These are phyloP conservation scores for Aegithalos caudatus DNA, from an alignment of 2,113 vertebrate species.

Conservation along the genomic window DNA sequence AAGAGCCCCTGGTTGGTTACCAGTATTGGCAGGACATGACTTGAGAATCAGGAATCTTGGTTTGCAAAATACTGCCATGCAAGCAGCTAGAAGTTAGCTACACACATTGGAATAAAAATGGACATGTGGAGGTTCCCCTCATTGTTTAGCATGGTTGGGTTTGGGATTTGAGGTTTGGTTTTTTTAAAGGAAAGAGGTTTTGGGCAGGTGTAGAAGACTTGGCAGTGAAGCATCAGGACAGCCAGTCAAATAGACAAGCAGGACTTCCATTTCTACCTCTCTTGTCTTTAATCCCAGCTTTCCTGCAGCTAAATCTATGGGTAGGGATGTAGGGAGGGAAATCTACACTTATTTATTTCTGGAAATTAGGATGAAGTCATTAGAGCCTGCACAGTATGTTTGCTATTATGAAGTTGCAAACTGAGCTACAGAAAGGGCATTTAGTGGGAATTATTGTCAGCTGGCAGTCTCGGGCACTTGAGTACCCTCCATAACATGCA, in stretches of 20 bases:
- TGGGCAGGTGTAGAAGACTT: not conserved
- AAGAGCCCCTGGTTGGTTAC: not conserved
- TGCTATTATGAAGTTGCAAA: conserved; percentile 20
- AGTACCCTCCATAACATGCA: conserved; percentile 51
- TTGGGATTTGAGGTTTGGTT: not conserved
- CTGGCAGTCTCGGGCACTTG: conserved; percentile 49
- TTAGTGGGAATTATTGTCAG: conserved; percentile 48
- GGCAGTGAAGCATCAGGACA: not conserved
- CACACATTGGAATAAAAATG: not conserved
- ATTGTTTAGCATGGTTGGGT: not conserved
- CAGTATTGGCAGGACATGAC: not conserved
- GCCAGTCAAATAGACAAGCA: not conserved
- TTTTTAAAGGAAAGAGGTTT: not conserved
- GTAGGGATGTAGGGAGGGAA: not conserved
- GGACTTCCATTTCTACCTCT: not conserved
- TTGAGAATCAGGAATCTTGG: not conserved
- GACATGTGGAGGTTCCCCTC: not conserved
- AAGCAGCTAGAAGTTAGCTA: not conserved
- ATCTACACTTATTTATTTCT: not conserved
- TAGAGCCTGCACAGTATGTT: not conserved
- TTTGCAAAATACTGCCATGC: not conserved
- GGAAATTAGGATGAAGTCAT: conserved; percentile 10
- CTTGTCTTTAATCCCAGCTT: not conserved
- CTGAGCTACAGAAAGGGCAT: conserved; percentile 9
- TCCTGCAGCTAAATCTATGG: not conserved